Evolutionary conservation across 2,113 vertebrate species (phyloP).

Genomic region (Antigone vipio): DNA sequence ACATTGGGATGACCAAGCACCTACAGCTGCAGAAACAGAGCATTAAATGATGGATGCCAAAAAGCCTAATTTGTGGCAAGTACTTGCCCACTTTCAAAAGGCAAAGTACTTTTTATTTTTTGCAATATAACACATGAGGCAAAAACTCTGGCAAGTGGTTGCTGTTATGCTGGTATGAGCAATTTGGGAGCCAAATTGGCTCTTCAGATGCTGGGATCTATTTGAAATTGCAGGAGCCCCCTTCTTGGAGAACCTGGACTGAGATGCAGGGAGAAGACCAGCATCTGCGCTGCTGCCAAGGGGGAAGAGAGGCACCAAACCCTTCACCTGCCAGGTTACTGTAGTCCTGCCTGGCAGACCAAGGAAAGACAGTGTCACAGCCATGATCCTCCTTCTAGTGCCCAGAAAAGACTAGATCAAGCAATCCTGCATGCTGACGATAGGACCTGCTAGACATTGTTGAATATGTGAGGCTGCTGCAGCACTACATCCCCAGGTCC

Average conservation of each 20-base stretch:
- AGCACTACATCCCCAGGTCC: background rate
- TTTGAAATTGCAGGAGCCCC: background rate
- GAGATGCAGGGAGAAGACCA: background rate
- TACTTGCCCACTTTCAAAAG: background rate
- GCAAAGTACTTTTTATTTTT: background rate
- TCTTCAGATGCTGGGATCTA: background rate
- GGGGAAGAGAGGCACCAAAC: background rate
- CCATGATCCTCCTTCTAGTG: background rate
- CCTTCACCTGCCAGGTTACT: background rate
- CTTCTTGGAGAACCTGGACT: background rate
- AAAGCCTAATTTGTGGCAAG: background rate
- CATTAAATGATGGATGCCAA: background rate
- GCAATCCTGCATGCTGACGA: background rate
- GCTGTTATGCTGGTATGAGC: background rate
- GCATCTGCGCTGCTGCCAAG: background rate
- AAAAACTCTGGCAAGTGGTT: background rate
- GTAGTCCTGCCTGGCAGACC: background rate
- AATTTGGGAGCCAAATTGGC: background rate
- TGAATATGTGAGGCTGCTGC: background rate
- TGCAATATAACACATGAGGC: background rate
- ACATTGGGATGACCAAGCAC: background rate
- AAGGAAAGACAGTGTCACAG: background rate
- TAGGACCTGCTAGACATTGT: background rate
- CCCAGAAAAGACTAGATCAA: background rate
- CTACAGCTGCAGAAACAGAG: background rate